phyloP scores from a whole-genome alignment of 1,140 invertebrate genomes.

The Drosophila miranda region DNA sequence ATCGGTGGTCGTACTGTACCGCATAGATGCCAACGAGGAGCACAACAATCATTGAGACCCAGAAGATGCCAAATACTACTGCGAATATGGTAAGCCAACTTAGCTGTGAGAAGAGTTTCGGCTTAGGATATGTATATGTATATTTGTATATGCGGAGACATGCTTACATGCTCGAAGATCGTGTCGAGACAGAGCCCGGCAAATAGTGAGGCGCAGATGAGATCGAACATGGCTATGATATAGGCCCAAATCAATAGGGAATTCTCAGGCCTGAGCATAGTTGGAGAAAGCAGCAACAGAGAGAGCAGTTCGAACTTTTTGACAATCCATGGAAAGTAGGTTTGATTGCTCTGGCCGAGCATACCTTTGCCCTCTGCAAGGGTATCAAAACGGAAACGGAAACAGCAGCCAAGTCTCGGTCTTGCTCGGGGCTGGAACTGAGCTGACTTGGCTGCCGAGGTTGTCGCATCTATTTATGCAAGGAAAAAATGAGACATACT shows the following conservation, averaged over 20 bases:
- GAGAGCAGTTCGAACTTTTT: neutral
- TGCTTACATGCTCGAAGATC: conserved; percentile 42
- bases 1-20: conserved; percentile 24
- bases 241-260: conserved; percentile 49
- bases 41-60: conserved; percentile 50
- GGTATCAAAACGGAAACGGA: conserved; percentile 63
- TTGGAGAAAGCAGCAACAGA: neutral
- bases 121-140: too few relatives aligned
- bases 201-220: conserved; percentile 45
- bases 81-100: conserved; percentile 61
- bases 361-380: conserved; percentile 3
- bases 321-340: neutral
- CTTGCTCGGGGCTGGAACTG: neutral
- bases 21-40: conserved; percentile 50
- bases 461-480: conserved; percentile 73
- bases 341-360: neutral
- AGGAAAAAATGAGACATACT: conserved; percentile 49
- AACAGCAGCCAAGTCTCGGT: conserved; percentile 53
- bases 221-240: conserved; percentile 51
- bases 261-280: neutral
- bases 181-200: conserved; percentile 19
- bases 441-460: conserved; percentile 45
- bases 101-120: conserved; percentile 10
- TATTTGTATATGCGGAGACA: too few relatives aligned
- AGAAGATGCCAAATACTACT: conserved; percentile 47